Base-by-base conservation (phyloP, 2,113 vertebrate genomes). In the Lampris megalopsis region DNA sequence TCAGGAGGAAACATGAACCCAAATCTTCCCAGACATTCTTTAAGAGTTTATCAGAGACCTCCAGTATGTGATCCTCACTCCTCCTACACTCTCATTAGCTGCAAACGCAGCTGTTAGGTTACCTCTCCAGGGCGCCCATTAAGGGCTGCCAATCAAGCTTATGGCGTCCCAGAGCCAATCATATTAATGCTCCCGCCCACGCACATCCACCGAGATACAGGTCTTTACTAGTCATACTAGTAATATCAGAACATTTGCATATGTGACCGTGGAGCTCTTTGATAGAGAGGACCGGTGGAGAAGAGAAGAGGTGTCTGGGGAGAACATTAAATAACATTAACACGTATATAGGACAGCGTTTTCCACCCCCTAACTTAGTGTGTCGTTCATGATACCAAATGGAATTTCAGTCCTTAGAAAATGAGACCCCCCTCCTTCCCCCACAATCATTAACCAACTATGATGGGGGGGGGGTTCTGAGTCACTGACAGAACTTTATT, bases 61-160 rank as follows among this genome's bases (percentile, higher is more conserved):
- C 79, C 89, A 88, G 88, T 83, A 74, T 92, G 85, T 91, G 92
- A 92, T 90, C 88, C 82, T 87, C 75, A 81, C 81, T 91, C 85
- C 90, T 91, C 82, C 88, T 90, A 92, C 88, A 88, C 91, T 89
- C 92, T 94, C 93, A 93, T 94, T 94, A 94, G 90, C 86, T 85
- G 87, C 92, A 90, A 92, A 93, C 92, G 94, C 92, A 94, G 93
- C 92, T 94, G 92, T 91, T 84, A 84, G 91, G 88, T 92, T 89
- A 86, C 86, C 82, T 93, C 93, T 94, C 93, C 83, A 82, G 92
- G 92, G 94, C 90, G 89, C 90, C 93, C 91, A 94, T 94, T 93
- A 94, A 90, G 86, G 69, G 77, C 88, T 91, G 92, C 91, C 91
- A 92, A 82, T 94, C 92, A 92, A 88, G 83, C 88, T 71, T 67